Percentiles rank a stretch among this genome's conserved stretches.
These are phyloP conservation scores for Diarsia rubi DNA, from an alignment of 2,888 invertebrate species.

Conservation along the genomic window DNA sequence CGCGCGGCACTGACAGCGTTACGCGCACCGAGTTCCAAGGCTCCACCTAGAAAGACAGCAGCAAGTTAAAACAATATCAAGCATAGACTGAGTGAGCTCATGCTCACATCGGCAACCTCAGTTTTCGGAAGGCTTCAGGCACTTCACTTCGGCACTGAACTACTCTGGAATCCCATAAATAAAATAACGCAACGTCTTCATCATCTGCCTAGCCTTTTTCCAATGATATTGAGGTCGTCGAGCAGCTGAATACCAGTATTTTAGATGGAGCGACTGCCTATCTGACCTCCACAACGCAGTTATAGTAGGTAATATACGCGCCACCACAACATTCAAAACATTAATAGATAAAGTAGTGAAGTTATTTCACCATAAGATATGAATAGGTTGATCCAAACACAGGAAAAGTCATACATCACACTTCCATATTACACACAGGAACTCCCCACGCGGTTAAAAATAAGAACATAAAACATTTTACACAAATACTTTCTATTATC, in stretches of 20 bases:
- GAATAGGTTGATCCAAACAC: background rate
- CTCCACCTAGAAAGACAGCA: slow-evolving; percentile 92
- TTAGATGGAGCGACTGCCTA: too few species aligned
- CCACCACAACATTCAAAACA: background rate
- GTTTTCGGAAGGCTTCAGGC: too few species aligned
- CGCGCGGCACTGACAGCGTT: slow-evolving; percentile 98
- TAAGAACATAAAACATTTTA: slow-evolving; percentile 24
- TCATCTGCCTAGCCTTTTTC: too few species aligned
- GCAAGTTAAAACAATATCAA: background rate
- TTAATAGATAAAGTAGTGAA: background rate
- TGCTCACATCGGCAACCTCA: background rate
- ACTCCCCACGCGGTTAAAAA: slow-evolving; percentile 23
- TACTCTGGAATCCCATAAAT: background rate
- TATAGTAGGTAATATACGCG: background rate
- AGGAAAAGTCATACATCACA: slow-evolving; percentile 12
- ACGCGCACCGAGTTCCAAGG: slow-evolving; percentile 99
- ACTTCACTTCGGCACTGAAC: background rate
- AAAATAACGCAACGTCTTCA: background rate
- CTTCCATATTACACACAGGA: background rate
- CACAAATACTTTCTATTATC: slow-evolving; percentile 31
- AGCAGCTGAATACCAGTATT: too few species aligned
- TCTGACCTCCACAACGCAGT: too few species aligned
- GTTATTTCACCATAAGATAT: background rate
- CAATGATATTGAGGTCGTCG: too few species aligned
- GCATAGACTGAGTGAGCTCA: background rate